phyloP scores from a whole-genome alignment of 2,797 vertebrate genomes.

The Graptemys geographica region DNA sequence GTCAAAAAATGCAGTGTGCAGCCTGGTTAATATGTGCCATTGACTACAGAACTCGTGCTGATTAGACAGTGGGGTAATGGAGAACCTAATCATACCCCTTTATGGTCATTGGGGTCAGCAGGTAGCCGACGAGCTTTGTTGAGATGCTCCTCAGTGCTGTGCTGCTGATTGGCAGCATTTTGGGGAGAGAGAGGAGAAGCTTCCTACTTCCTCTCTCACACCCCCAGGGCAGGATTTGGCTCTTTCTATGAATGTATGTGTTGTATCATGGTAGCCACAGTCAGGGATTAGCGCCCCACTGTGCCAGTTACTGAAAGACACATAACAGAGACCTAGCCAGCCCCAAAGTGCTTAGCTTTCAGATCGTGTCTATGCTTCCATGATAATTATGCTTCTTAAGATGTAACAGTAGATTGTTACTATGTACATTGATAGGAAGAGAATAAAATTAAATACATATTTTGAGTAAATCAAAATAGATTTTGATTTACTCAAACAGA shows the following conservation, averaged over 20 bases:
- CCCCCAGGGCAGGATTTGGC: not conserved
- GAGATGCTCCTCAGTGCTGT: not conserved
- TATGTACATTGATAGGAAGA: not conserved
- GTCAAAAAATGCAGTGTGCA: rapidly evolving
- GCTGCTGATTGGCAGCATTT: not conserved
- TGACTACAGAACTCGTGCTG: not conserved
- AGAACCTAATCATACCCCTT: not conserved
- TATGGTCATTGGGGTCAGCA: too few species aligned
- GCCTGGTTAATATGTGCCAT: too few species aligned
- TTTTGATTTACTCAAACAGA: not conserved
- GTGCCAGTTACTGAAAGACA: rapidly evolving
- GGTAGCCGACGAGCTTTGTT: not conserved
- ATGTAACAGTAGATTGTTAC: not conserved
- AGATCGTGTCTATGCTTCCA: not conserved
- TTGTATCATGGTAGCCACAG: rapidly evolving
- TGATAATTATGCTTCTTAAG: not conserved
- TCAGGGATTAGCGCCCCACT: not conserved
- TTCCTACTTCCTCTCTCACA: not conserved
- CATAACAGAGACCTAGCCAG: not conserved
- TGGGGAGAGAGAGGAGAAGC: not conserved
- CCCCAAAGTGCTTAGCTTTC: not conserved
- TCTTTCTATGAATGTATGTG: not conserved
- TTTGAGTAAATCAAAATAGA: not conserved
- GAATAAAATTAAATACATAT: not conserved
- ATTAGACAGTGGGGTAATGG: not conserved